Percentiles rank a stretch among this genome's conserved stretches.
Conservation (phyloP, 92 coral and sea anemone species). For the Anthopleura xanthogrammica region DNA sequence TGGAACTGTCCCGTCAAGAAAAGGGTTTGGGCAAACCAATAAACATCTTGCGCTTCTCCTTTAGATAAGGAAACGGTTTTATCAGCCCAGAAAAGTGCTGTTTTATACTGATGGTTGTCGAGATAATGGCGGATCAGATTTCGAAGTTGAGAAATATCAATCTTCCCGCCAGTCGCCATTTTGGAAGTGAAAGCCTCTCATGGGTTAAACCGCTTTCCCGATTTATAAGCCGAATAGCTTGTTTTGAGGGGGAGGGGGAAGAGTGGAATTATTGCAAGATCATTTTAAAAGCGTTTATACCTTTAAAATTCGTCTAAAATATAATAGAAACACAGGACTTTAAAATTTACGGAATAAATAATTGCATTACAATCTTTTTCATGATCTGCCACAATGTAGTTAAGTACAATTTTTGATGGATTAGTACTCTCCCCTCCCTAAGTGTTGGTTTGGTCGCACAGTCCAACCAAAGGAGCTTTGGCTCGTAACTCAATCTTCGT, state of each 20-base stretch:
- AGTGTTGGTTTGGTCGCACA: background rate
- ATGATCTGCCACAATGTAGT: background rate
- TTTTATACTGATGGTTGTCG: conserved; percentile 92
- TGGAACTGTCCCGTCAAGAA: conserved; percentile 88
- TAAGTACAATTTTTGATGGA: background rate
- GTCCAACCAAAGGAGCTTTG: conserved; percentile 6
- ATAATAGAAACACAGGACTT: background rate
- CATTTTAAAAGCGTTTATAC: background rate
- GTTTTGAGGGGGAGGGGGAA: conserved; percentile 29
- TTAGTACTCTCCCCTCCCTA: conserved; percentile 20
- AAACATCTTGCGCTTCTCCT: conserved; percentile 93
- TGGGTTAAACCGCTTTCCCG: conserved; percentile 54
- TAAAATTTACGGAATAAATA: background rate
- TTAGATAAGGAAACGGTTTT: conserved; percentile 92
- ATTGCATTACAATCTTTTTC: background rate
- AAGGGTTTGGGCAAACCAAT: conserved; percentile 94
- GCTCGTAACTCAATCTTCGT: conserved; percentile 38
- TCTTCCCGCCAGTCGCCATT: conserved; percentile 99
- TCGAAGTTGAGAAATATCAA: conserved; percentile 94
- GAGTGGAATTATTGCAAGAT: background rate
- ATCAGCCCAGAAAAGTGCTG: conserved; percentile 99
- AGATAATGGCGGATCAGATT: conserved; percentile 95
- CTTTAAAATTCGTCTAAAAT: background rate
- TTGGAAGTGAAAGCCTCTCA: conserved; percentile 37
- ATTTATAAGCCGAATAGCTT: conserved; percentile 19